A percentile compares a stretch with the other conserved stretches of the same genome.
Evolutionary conservation across 2,797 vertebrate genomes (phyloP).

Genomic region (Orientallactaga sibirica): DNA sequence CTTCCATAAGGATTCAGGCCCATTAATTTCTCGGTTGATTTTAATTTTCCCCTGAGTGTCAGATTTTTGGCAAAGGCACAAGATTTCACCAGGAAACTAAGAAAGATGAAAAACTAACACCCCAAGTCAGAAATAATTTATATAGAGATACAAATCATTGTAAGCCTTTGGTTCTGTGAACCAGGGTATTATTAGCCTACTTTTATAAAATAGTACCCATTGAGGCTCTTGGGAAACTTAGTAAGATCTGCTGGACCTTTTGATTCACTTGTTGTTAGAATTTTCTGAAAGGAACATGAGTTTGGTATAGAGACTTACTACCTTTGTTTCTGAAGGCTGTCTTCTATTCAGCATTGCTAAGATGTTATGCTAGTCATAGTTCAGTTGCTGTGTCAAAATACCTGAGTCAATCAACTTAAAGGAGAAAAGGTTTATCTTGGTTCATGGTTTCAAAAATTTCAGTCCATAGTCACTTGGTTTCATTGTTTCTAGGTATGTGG

Average conservation of each 20-base stretch:
- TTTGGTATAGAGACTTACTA: not conserved
- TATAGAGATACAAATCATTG: slow-evolving; percentile 7
- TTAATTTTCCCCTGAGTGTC: slow-evolving; percentile 64
- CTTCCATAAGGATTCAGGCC: slow-evolving; percentile 30
- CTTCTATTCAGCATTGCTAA: not conserved
- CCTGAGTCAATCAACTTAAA: not conserved
- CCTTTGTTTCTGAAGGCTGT: not conserved
- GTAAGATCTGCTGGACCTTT: slow-evolving; percentile 29
- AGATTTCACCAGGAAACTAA: slow-evolving; percentile 16
- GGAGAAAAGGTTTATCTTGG: too few species aligned
- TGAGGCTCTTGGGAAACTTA: not conserved
- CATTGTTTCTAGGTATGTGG: not conserved
- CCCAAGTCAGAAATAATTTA: slow-evolving; percentile 57
- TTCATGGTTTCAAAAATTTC: too few species aligned
- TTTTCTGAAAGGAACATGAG: slow-evolving; percentile 42
- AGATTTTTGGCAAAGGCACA: slow-evolving; percentile 60
- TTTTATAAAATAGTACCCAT: slow-evolving; percentile 7
- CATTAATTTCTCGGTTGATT: slow-evolving; percentile 68
- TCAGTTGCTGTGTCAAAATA: not conserved
- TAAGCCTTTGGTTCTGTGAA: slow-evolving; percentile 47
- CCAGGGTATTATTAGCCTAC: slow-evolving; percentile 32
- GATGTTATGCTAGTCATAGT: not conserved
- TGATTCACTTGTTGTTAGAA: slow-evolving; percentile 55
- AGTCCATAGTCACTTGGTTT: not conserved
- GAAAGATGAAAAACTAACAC: slow-evolving; percentile 52